These are phyloP conservation scores for Mythimna loreyi DNA, from an alignment of 2,888 invertebrate genomes.

Conservation along the genomic window DNA sequence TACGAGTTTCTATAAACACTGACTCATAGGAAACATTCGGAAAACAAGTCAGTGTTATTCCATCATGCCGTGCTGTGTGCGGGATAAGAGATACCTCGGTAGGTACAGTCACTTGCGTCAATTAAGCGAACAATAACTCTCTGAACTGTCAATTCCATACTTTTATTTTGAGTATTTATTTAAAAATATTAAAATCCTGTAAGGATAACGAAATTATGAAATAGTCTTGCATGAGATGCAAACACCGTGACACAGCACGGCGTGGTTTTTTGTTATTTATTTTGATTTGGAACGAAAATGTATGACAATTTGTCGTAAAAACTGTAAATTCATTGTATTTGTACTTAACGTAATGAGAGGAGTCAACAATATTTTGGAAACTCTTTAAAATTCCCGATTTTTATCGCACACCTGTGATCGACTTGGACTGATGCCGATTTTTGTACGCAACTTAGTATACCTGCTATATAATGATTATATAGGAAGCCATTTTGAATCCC, in stretches of 20 bases:
- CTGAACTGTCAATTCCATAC: constrained; percentile 35
- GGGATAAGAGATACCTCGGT: constrained; percentile 19
- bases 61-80: constrained; percentile 48
- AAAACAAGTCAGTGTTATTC: constrained; percentile 36
- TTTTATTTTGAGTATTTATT: constrained; percentile 35
- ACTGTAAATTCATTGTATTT: constrained; percentile 71
- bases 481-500: constrained; percentile 67
- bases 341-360: constrained; percentile 70
- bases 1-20: constrained; percentile 65
- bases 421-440: constrained; percentile 61
- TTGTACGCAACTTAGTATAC: constrained; percentile 43
- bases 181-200: constrained; percentile 40
- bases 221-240: constrained; percentile 59
- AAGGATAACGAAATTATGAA: constrained; percentile 48
- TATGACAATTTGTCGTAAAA: constrained; percentile 67
- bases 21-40: constrained; percentile 31
- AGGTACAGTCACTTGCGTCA: constrained; percentile 63
- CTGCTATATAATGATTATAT: constrained; percentile 26
- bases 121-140: constrained; percentile 66
- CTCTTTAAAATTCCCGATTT: constrained; percentile 41
- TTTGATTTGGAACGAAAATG: constrained; percentile 45
- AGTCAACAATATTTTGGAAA: constrained; percentile 43
- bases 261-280: constrained; percentile 62
- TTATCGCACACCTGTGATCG: constrained; percentile 60
- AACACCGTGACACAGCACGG: constrained; percentile 47